Base-by-base conservation (phyloP, 2,888 invertebrate genomes). In the Odontocolon sp. region DNA sequence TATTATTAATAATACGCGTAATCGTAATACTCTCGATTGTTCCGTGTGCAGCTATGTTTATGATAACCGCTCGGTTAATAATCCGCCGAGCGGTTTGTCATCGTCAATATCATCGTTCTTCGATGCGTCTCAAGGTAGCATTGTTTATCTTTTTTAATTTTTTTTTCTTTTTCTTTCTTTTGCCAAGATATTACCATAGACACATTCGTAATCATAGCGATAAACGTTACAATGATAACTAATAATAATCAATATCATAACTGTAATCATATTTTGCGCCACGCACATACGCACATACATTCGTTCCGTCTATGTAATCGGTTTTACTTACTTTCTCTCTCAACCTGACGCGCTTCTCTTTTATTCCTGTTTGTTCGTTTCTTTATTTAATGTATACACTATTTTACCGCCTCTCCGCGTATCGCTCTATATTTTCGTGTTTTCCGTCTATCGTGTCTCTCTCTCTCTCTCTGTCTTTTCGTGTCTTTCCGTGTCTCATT, bases 1-100 rank as follows among this genome's bases (percentile, higher is more conserved):
- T 76, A 78, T 76, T 68, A 70, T 68, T 76, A 80, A 78, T 80
- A 80, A 80, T 81, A 78, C 75, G 75, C 33, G 67, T 76, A 78
- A 73, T 78, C 61, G 72, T 73, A 76, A 80, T 76, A 78, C 76
- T 77, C 63, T 77, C 56, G 69, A 80, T 69, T 47, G 61, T 72
- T 67, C 52, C 72, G 45, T 71, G 45, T 80, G 67, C 61, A 50
- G 68, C 72, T 68, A 57, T 67, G 42, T 67, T 21, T 57, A 36
- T 26, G 33, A 45, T 54, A 42, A 57, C 2, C 45, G 40, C 38
- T 45, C 31, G 40, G 31, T n/a, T n/a, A n/a, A 16, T 28, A 36
- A 67, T 67, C 56, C 31, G 47, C 45, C 42, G 56, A 40, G 8
- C 38, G 47, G 33, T 54, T 6, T 56, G 31, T 16, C 9, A 23